Evolutionary conservation across 1,140 invertebrate species (phyloP).

Genomic region (Polypedilum vanderplanki): DNA sequence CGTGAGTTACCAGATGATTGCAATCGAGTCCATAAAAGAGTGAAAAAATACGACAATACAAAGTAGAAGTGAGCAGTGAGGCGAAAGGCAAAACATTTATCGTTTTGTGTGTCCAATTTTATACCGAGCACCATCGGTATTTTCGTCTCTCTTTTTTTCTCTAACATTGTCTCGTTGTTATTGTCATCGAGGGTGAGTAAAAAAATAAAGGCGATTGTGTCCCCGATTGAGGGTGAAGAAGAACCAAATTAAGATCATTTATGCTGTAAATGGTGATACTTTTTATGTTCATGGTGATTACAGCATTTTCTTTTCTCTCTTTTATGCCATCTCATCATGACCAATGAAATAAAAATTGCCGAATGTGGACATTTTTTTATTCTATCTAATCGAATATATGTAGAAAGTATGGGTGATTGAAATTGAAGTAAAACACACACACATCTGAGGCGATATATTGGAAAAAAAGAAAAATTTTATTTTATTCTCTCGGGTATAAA

Average conservation of each 20-base stretch:
- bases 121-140: constrained; percentile 20
- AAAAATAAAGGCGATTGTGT: not conserved
- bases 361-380: constrained; percentile 1
- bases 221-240: not conserved
- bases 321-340: constrained; percentile 27
- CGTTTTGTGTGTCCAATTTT: constrained; percentile 27
- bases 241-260: constrained; percentile 23
- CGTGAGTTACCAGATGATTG: not conserved
- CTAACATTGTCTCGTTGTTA: not conserved
- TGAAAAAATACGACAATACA: not conserved
- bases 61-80: not conserved
- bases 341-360: constrained; percentile 23
- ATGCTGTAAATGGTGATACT: constrained; percentile 26
- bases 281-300: constrained; percentile 26
- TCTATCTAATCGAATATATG: not conserved
- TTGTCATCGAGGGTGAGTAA: not conserved
- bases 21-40: not conserved
- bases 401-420: not conserved
- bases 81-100: constrained; percentile 17
- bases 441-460: constrained; percentile 11
- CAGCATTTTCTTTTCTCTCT: not conserved
- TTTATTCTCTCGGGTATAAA: not conserved
- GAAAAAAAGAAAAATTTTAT: not conserved
- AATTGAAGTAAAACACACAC: not conserved
- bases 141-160: not conserved